Evolutionary conservation across 2,113 vertebrate genomes (phyloP), one percentile per base, ranked within the genome.

Genomic region (Myotis yumanensis): DNA sequence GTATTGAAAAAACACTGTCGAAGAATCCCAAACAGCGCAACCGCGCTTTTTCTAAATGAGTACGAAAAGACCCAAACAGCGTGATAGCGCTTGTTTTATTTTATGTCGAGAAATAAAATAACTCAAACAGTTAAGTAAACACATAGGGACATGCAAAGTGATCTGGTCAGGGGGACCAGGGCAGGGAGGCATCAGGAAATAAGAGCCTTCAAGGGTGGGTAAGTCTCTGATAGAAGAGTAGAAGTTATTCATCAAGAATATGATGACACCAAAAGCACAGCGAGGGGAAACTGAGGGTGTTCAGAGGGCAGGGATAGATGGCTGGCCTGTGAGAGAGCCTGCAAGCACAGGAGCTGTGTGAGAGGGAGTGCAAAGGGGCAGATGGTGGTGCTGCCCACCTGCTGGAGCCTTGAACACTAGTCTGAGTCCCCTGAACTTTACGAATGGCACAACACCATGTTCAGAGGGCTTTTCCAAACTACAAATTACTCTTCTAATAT

Each of bases 111-210:
- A 37, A 37, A 37, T 37, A 37, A 37, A 37, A 37, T 37, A 37
- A 37, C 37, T 37, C 37, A 37, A 37, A 37, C 37, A 3, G 37
- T 37, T 37, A 87, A 88, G 37, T 75, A 82, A 71, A 54, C 17
- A 73, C 77, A 22, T 8, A 69, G 25, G 8, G 73, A 1, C 89
- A 62, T 94, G 32, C 84, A 1, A 76, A 46, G 51, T 87, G 59
- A 48, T 66, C 46, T 92, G 48, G 46, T 80, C 68, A 28, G 2
- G 4, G 7, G 84, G 59, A 84, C 40, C 12, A 75, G 90, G 76
- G 80, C 76, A 93, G 18, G 20, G 48, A 91, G 14, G 23, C n/a
- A 43, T 51, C 43, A 80, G 64, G 79, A 72, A 93, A 37, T 32
- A 32, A 54, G 30, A 59, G 3, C 71, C n/a, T 82, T 54, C 52